Evolutionary conservation across 2,113 vertebrate genomes (phyloP).

Genomic region (Muntiacus muntjak): DNA sequence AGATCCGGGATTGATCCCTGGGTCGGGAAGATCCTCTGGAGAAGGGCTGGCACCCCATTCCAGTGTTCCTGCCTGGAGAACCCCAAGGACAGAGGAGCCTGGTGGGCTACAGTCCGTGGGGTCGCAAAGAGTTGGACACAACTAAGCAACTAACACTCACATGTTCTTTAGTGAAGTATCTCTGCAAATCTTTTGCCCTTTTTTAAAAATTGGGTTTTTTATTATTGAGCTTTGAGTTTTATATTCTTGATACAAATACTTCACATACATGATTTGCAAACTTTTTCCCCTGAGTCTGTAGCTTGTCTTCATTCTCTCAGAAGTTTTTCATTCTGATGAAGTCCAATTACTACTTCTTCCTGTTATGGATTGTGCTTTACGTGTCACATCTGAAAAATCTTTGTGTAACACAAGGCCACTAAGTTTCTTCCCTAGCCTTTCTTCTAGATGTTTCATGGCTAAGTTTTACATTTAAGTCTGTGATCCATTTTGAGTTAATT

Average conservation of each 20-base stretch:
- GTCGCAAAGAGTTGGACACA: neutral
- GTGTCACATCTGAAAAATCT: neutral
- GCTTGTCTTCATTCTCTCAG: neutral
- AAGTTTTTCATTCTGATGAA: neutral
- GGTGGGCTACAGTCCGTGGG: neutral
- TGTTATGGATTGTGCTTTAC: neutral
- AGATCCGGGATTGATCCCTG: neutral
- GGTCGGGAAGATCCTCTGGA: neutral
- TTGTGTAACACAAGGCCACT: neutral
- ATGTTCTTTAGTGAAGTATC: neutral
- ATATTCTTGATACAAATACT: neutral
- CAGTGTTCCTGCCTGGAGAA: neutral
- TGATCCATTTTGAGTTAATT: neutral
- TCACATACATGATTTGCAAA: neutral
- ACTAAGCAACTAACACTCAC: neutral
- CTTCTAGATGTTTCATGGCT: neutral
- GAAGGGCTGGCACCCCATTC: neutral
- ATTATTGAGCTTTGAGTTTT: neutral
- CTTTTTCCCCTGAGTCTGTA: neutral
- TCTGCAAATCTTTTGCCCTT: neutral
- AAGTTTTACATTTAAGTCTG: neutral
- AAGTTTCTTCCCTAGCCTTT: neutral
- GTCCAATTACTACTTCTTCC: neutral
- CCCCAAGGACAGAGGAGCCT: neutral
- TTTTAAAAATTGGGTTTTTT: neutral